Conservation (phyloP, 2,113 vertebrate species). For the Craseonycteris thonglongyai region DNA sequence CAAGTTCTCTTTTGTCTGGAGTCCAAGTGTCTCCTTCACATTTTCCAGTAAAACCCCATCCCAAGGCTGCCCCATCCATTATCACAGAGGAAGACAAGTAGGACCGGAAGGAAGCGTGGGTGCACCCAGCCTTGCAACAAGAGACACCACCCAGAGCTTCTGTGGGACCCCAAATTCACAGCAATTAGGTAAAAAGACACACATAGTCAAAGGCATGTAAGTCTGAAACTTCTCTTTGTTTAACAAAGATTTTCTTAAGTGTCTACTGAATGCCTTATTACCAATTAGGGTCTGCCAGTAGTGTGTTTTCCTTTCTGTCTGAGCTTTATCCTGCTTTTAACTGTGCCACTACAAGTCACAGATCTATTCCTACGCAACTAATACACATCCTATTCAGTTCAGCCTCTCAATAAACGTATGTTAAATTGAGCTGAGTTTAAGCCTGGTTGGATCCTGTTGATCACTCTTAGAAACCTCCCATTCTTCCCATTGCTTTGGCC, state of each 20-base stretch:
- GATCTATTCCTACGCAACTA: background rate
- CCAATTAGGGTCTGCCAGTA: background rate
- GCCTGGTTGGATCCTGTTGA: background rate
- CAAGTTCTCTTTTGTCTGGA: conserved; percentile 60
- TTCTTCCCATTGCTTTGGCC: background rate
- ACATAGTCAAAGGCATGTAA: background rate
- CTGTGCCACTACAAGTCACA: background rate
- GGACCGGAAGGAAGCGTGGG: too few species aligned
- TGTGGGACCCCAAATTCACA: background rate
- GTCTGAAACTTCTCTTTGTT: background rate
- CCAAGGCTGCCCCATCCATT: conserved; percentile 12
- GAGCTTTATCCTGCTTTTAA: background rate
- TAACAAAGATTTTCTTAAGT: background rate
- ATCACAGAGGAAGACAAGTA: background rate
- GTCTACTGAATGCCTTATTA: background rate
- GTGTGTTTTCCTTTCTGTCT: background rate
- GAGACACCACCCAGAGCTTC: background rate
- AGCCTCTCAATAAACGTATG: background rate
- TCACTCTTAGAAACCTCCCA: background rate
- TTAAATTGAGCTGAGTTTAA: background rate
- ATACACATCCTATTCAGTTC: background rate
- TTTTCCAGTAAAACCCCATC: conserved; percentile 63
- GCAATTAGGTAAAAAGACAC: background rate
- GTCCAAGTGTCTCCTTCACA: conserved; percentile 60
- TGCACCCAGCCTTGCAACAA: background rate